Evolutionary conservation across 2,113 vertebrate species (phyloP), one percentile per base, ranked within the genome.

Genomic region (Maccullochella peelii): DNA sequence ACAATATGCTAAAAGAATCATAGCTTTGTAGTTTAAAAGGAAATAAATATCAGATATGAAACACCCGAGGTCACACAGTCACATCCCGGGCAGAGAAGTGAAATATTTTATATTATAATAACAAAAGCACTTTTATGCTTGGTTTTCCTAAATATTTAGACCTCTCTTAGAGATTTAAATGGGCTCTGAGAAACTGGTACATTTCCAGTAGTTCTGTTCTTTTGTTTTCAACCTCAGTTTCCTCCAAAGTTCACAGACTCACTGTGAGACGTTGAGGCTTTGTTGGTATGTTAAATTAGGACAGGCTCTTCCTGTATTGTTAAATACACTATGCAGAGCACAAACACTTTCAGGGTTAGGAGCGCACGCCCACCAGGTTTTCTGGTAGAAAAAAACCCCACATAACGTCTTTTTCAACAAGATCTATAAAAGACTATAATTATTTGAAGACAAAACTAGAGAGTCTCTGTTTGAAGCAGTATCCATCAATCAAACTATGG

Each of bases 251-350:
- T 52, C 49, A 8, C 33, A 52, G 38, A 21, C 16, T 70, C 3
- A n/a, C 16, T 36, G 7, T 18, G 2, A 27, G 36, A 11, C 7
- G 3, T 21, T 73, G 54, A 73, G 69, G 69, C 79, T 82, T 81
- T 49, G 55, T 49, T 30, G 15, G 14, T 5, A 40, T 59, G 1
- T 55, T 14, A 20, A 83, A 67, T 21, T 20, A 67, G 67, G 30
- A 61, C 65, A 83, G 16, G 21, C 55, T 20, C 44, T 78, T 82
- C 75, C 75, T 82, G 66, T 50, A 18, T 72, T 47, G 44, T 30
- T 30, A 25, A 70, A 12, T 68, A n/a, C 23, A 25, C 1, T 0
- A 0, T 12, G 11, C 63, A 54, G 25, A 59, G 2, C 21, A 38
- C n/a, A 33, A 16, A 5, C 50, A 25, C 8, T 8, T 40, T 2